Conservation (phyloP, 2,797 vertebrate species). For the Coilia nasus region DNA sequence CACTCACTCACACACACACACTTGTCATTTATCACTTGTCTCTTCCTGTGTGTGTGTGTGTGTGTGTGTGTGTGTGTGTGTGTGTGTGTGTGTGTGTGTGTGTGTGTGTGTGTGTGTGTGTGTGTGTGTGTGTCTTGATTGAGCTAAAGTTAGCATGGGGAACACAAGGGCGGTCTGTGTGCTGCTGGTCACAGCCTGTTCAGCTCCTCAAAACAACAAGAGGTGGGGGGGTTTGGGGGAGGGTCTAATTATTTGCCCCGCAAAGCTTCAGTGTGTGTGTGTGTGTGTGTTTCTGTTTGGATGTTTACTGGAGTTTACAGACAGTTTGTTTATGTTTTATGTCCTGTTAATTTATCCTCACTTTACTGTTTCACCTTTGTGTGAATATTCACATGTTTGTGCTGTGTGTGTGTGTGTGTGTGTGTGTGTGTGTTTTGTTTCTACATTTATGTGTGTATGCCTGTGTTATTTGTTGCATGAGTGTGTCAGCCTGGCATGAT, state of each 20-base stretch:
- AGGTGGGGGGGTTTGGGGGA: too few relatives aligned
- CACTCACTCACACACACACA: not conserved
- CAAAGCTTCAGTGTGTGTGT: slow-evolving; percentile 6
- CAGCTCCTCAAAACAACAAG: too few relatives aligned
- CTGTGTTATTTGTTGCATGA: too few relatives aligned
- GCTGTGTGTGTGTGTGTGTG: slow-evolving; percentile 3
- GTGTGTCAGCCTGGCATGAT: too few relatives aligned
- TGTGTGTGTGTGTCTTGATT: slow-evolving; percentile 12
- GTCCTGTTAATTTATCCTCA: too few relatives aligned
- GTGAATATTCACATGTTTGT: slow-evolving; percentile 20
- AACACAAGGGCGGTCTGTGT: not conserved
- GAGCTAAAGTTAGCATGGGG: not conserved
- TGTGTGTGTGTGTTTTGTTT: not conserved
- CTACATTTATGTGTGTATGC: too few relatives aligned
- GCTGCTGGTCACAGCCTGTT: not conserved
- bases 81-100: not conserved
- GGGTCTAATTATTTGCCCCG: too few relatives aligned
- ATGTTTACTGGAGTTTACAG: not conserved
- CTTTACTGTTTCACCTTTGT: too few relatives aligned
- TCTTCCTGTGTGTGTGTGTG: not conserved
- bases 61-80: slow-evolving; percentile 9
- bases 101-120: not conserved
- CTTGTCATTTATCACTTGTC: too few relatives aligned
- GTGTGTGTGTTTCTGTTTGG: slow-evolving; percentile 24
- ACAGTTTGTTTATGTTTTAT: slow-evolving; percentile 44